These are phyloP conservation scores for Amphiura filiformis DNA, from an alignment of 35 echinoderm and acorn worm genomes.

Conservation along the genomic window DNA sequence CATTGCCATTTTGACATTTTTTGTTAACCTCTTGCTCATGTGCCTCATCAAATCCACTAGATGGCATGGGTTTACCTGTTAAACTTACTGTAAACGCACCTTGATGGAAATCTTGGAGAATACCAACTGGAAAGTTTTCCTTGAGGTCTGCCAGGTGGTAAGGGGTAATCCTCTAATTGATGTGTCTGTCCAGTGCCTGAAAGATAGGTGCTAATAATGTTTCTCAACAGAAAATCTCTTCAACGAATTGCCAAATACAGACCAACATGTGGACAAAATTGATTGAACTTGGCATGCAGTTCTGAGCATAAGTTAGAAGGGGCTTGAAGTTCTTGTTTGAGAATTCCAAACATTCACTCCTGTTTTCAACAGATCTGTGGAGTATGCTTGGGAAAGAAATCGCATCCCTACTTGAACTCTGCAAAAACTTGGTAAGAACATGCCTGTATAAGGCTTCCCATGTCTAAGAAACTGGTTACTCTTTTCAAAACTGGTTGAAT, in stretches of 20 bases:
- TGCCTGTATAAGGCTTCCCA: not conserved
- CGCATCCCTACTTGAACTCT: constrained; percentile 13
- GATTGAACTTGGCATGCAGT: not conserved
- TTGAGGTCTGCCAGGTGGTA: constrained; percentile 29
- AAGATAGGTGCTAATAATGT: constrained; percentile 29
- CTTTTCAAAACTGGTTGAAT: not conserved
- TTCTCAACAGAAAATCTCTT: constrained; percentile 45
- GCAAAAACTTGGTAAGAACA: not conserved
- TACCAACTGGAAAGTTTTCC: constrained; percentile 7
- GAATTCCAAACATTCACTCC: not conserved
- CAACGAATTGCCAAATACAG: constrained; percentile 32
- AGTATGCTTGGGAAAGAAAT: not conserved
- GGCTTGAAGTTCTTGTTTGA: not conserved
- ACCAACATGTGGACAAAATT: not conserved
- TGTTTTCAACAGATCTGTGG: not conserved
- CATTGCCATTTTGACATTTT: constrained; percentile 62
- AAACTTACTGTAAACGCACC: constrained; percentile 53
- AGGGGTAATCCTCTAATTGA: constrained; percentile 33
- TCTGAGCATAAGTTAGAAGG: not conserved
- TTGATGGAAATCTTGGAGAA: not conserved
- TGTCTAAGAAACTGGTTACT: not conserved
- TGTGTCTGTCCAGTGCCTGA: constrained; percentile 52
- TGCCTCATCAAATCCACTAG: constrained; percentile 57
- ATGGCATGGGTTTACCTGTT: constrained; percentile 29
- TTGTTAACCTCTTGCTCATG: constrained; percentile 65